A percentile compares a stretch with the other conserved stretches of the same genome.
phyloP scores from a whole-genome alignment of 2,797 vertebrate genomes.

The Moxostoma hubbsi region DNA sequence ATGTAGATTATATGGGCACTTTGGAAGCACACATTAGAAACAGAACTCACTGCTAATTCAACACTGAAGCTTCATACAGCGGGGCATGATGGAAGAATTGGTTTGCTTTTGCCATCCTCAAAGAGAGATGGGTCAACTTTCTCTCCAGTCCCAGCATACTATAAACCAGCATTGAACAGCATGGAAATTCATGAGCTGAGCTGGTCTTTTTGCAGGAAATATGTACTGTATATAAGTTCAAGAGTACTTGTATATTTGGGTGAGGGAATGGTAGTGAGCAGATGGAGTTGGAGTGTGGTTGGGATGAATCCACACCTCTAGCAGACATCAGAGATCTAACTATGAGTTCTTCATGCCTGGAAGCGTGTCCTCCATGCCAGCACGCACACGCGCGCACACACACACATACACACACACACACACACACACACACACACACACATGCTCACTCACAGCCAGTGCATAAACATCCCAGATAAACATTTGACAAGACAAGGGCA shows the following conservation, averaged over 20 bases:
- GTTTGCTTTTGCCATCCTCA: constrained; percentile 9
- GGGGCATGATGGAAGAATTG: constrained; percentile 1
- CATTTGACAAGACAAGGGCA: constrained; percentile 14
- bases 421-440: constrained; percentile 42
- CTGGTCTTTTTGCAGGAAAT: no score
- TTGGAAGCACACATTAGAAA: constrained; percentile 8
- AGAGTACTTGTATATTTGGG: constrained; percentile 34
- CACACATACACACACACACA: no score
- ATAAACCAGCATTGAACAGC: no score
- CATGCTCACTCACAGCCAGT: constrained; percentile 25
- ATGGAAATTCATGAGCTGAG: no score
- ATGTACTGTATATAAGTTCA: background rate
- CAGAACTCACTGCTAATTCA: constrained; percentile 15
- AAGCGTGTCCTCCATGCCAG: constrained; percentile 39
- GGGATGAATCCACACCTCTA: constrained; percentile 61
- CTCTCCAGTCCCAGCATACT: background rate
- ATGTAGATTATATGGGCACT: background rate
- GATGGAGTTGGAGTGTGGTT: constrained; percentile 56
- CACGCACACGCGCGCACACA: constrained; percentile 39
- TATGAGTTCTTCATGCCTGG: constrained; percentile 66
- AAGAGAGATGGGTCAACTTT: background rate
- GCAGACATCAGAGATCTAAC: constrained; percentile 62
- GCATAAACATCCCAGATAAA: constrained; percentile 31
- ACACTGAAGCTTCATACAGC: constrained; percentile 5
- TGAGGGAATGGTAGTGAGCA: constrained; percentile 52